Evolutionary conservation across 1,140 invertebrate species (phyloP).

Genomic region (Delia radicum): DNA sequence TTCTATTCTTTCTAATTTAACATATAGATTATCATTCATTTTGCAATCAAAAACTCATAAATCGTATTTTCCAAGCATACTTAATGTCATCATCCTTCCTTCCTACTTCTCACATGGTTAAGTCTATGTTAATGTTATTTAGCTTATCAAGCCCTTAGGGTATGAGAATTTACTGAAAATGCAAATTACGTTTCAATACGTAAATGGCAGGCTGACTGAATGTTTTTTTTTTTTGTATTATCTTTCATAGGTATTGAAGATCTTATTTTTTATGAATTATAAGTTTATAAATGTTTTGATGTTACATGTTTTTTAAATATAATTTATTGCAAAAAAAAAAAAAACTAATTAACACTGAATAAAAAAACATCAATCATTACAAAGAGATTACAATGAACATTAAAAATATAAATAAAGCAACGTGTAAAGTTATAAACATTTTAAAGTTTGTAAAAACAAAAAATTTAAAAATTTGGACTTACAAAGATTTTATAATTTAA

Average conservation of each 20-base stretch:
- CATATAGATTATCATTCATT: constrained; percentile 8
- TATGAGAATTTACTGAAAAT: neutral
- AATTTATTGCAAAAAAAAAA: neutral
- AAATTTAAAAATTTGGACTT: too few relatives aligned
- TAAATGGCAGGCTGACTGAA: neutral
- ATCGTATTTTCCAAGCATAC: constrained; percentile 3
- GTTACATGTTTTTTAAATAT: neutral
- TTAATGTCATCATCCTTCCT: neutral
- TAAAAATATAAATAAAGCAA: too few relatives aligned
- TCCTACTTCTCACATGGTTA: too few relatives aligned
- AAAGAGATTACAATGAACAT: neutral
- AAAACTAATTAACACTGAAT: neutral
- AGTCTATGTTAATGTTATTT: too few relatives aligned
- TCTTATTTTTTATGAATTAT: neutral
- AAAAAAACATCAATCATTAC: constrained; percentile 16
- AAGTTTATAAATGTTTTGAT: constrained; percentile 20
- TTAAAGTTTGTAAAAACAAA: too few relatives aligned
- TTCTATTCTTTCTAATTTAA: neutral
- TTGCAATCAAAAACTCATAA: constrained; percentile 20
- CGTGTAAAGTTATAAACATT: too few relatives aligned
- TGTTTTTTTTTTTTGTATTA: neutral
- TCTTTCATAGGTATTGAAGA: neutral
- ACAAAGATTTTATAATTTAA: too few relatives aligned
- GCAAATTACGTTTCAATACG: constrained; percentile 12
- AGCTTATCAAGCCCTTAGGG: neutral